Conservation (phyloP, 2,113 vertebrate species). For the Chrysemys picta region DNA sequence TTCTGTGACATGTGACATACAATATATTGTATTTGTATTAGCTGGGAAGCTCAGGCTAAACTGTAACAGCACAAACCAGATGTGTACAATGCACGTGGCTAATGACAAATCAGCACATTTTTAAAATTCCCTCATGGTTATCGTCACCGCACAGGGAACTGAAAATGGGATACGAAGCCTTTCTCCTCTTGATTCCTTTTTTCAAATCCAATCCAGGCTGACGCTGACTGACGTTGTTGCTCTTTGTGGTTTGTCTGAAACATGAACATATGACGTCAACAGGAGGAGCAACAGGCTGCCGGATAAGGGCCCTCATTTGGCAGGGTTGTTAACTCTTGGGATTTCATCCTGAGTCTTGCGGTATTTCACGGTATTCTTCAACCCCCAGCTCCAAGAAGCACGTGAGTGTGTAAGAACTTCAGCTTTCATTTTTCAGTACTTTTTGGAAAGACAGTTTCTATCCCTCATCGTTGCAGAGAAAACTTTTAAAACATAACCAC, state of each 20-base stretch:
- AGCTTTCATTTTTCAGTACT: neutral
- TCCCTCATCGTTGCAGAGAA: neutral
- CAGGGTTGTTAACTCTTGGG: neutral
- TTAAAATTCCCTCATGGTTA: fast-evolving
- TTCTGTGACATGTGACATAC: neutral
- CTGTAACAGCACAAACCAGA: neutral
- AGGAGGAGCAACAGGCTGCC: neutral
- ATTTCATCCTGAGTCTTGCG: neutral
- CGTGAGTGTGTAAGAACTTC: neutral
- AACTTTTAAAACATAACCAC: neutral
- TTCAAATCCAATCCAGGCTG: neutral
- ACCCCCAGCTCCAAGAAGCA: neutral
- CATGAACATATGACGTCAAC: neutral
- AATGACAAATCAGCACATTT: neutral
- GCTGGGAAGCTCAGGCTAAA: neutral
- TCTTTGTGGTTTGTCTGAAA: neutral
- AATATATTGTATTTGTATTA: no score
- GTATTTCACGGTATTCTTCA: neutral
- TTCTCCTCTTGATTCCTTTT: neutral
- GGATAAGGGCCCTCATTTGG: neutral
- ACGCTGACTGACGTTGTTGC: neutral
- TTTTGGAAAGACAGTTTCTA: neutral
- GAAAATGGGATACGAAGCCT: neutral
- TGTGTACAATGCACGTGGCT: neutral
- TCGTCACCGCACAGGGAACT: neutral